These are phyloP conservation scores for Pangasianodon hypophthalmus DNA, from an alignment of 2,113 vertebrate genomes.

Conservation along the genomic window DNA sequence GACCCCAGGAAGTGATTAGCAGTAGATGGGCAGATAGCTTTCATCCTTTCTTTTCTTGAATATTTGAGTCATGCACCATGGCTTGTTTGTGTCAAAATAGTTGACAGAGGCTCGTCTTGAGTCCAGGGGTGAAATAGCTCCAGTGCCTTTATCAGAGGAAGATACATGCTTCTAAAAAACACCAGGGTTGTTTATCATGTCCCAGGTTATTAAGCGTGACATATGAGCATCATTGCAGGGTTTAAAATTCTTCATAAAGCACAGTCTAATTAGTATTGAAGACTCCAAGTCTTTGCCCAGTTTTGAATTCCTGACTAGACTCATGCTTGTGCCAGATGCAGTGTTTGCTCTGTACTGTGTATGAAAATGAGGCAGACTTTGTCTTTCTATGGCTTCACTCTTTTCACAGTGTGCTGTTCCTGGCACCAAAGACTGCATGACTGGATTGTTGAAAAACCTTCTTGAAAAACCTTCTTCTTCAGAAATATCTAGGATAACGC, in stretches of 20 bases:
- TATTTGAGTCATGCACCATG: slow-evolving; percentile 28
- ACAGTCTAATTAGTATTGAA: background rate
- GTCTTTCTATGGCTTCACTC: background rate
- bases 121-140: slow-evolving; percentile 13
- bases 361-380: slow-evolving; percentile 17
- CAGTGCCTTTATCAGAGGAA: slow-evolving; percentile 17
- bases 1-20: slow-evolving; percentile 1
- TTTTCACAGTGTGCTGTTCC: background rate
- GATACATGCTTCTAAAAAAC: background rate
- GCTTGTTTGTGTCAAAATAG: slow-evolving; percentile 27
- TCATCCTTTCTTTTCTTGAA: background rate
- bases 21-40: background rate
- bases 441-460: background rate
- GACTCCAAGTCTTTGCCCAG: background rate
- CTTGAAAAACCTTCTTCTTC: background rate
- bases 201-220: slow-evolving; percentile 18
- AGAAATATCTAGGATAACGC: background rate
- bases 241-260: background rate
- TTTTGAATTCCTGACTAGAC: slow-evolving; percentile 1
- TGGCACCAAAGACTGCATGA: background rate
- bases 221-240: background rate
- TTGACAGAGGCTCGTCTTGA: slow-evolving; percentile 13
- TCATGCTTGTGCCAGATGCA: background rate
- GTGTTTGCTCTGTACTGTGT: background rate
- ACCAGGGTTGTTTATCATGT: slow-evolving; percentile 2